Percentiles rank a stretch among this genome's conserved stretches.
These are phyloP conservation scores for Atta texana DNA, from an alignment of 1,140 invertebrate genomes.

Conservation along the genomic window DNA sequence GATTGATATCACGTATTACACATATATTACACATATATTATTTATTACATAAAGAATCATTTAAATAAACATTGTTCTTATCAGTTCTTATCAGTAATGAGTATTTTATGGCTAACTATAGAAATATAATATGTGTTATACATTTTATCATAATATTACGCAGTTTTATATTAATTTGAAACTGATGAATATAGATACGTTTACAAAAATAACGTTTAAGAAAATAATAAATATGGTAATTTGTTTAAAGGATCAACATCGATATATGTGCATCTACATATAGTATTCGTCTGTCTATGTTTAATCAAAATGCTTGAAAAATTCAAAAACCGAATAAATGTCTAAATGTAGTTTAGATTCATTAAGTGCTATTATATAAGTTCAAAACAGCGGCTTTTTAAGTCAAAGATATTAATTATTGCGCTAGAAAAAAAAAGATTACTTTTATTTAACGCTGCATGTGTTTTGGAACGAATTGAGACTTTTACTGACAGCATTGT, in stretches of 20 bases:
- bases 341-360: background rate
- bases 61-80: background rate
- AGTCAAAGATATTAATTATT: background rate
- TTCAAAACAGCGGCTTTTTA: constrained; percentile 7
- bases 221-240: background rate
- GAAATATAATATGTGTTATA: background rate
- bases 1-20: background rate
- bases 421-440: background rate
- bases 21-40: background rate
- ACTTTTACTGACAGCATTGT: constrained; percentile 19
- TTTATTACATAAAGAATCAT: background rate
- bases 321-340: background rate
- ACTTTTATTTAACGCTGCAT: constrained; percentile 7
- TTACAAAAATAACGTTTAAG: background rate
- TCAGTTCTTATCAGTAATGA: too few species aligned
- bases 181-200: background rate
- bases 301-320: background rate
- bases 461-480: too few species aligned
- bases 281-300: too few species aligned
- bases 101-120: background rate
- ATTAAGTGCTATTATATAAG: background rate
- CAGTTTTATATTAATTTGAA: background rate
- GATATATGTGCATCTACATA: too few species aligned
- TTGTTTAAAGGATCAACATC: background rate
- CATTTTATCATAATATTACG: constrained; percentile 3